These are phyloP conservation scores for Scaptomyza pallida DNA, from an alignment of 1,140 invertebrate genomes.

Conservation along the genomic window DNA sequence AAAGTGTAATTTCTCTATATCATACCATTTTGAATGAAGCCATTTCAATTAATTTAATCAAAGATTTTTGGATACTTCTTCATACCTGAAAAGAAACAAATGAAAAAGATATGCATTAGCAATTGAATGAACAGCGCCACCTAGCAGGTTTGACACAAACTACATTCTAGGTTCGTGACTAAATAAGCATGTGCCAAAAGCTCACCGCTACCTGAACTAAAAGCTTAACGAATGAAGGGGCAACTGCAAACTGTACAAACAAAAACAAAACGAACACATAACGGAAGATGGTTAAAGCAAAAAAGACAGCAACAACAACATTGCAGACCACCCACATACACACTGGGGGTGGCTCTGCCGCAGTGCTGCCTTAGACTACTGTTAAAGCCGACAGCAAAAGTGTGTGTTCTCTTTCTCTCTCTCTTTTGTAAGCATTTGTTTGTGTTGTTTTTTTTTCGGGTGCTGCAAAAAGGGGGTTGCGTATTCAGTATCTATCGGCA, in stretches of 20 bases:
- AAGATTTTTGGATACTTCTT: not conserved
- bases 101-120: not conserved
- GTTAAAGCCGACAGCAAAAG: slow-evolving; percentile 23
- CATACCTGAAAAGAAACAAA: slow-evolving; percentile 49
- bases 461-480: slow-evolving; percentile 40
- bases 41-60: slow-evolving; percentile 44
- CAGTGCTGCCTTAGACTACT: slow-evolving; percentile 29
- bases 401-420: slow-evolving; percentile 8
- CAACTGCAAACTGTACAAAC: slow-evolving; percentile 16
- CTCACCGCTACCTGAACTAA: slow-evolving; percentile 17
- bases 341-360: slow-evolving; percentile 45
- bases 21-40: slow-evolving; percentile 56
- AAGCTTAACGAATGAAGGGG: slow-evolving; percentile 26
- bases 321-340: slow-evolving; percentile 22
- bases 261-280: slow-evolving; percentile 3
- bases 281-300: slow-evolving; percentile 18
- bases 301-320: slow-evolving; percentile 2
- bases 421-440: slow-evolving; percentile 40
- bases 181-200: slow-evolving; percentile 15
- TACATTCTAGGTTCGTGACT: slow-evolving; percentile 12
- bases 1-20: slow-evolving; percentile 2
- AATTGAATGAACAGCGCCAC: slow-evolving; percentile 7
- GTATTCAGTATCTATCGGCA: slow-evolving; percentile 69
- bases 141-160: not conserved
- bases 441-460: slow-evolving; percentile 42